A percentile compares a stretch with the other conserved stretches of the same genome.
These are phyloP conservation scores for Copsychus sechellarum DNA, from an alignment of 2,113 vertebrate species.

Conservation along the genomic window DNA sequence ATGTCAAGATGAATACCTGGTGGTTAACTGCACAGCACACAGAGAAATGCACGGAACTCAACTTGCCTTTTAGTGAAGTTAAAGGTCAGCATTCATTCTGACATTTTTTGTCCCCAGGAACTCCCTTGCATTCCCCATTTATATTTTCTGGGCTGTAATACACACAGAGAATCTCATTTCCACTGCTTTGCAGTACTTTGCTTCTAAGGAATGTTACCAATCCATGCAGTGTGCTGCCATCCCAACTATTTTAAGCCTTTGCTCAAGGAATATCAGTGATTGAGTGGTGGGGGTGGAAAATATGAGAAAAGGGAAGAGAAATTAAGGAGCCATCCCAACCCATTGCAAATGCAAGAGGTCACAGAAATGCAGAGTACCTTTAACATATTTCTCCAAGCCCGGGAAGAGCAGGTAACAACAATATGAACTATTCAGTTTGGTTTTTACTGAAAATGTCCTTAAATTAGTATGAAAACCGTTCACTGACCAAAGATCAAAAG, in stretches of 20 bases:
- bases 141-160: background rate
- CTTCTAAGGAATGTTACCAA: conserved; percentile 25
- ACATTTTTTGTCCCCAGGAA: background rate
- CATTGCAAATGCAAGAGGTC: background rate
- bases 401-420: background rate
- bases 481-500: background rate
- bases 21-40: background rate
- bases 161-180: background rate
- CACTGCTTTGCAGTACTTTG: background rate
- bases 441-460: background rate
- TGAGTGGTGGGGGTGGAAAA: background rate
- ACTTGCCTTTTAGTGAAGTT: background rate
- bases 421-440: background rate
- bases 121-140: background rate
- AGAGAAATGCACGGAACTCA: background rate
- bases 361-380: background rate
- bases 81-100: background rate
- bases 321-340: background rate
- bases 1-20: background rate
- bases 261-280: background rate
- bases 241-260: background rate
- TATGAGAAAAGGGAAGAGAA: background rate
- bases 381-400: background rate
- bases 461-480: background rate
- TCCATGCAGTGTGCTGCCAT: background rate